Percentiles rank a stretch among this genome's conserved stretches.
These are phyloP conservation scores for Cotesia chilonis DNA, from an alignment of 1,140 invertebrate species.

Conservation along the genomic window DNA sequence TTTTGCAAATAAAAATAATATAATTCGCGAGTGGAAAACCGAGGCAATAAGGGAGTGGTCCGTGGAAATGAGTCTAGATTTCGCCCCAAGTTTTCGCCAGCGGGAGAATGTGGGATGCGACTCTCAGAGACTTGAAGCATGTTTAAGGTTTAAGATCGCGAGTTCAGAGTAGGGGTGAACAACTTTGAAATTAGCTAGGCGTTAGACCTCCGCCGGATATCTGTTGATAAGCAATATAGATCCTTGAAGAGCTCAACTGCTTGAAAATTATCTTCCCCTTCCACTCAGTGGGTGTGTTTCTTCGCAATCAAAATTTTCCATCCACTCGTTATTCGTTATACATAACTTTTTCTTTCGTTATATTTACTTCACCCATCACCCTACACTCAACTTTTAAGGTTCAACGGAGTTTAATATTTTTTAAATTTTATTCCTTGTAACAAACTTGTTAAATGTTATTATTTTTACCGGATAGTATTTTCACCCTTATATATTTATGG, in stretches of 20 bases:
- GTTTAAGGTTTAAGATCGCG: conserved; percentile 17
- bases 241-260: conserved; percentile 3
- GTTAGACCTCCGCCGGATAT: conserved; percentile 30
- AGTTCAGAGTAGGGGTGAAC: not conserved
- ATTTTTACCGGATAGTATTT: too few relatives aligned
- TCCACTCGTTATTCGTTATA: too few relatives aligned
- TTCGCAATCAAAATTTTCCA: too few relatives aligned
- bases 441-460: too few relatives aligned
- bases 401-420: too few relatives aligned
- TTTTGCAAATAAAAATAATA: not conserved
- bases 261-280: not conserved
- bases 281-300: too few relatives aligned
- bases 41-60: conserved; percentile 16
- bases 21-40: not conserved
- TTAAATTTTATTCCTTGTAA: too few relatives aligned
- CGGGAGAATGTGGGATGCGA: not conserved
- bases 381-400: too few relatives aligned
- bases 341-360: too few relatives aligned
- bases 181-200: conserved; percentile 34
- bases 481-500: too few relatives aligned
- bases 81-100: conserved; percentile 25
- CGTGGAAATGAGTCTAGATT: conserved; percentile 31
- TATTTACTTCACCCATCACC: too few relatives aligned
- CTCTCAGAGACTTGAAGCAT: conserved; percentile 6
- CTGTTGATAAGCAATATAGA: conserved; percentile 31